Base-by-base conservation (phyloP, 2,888 invertebrate species). In the Tenthredo livida region DNA sequence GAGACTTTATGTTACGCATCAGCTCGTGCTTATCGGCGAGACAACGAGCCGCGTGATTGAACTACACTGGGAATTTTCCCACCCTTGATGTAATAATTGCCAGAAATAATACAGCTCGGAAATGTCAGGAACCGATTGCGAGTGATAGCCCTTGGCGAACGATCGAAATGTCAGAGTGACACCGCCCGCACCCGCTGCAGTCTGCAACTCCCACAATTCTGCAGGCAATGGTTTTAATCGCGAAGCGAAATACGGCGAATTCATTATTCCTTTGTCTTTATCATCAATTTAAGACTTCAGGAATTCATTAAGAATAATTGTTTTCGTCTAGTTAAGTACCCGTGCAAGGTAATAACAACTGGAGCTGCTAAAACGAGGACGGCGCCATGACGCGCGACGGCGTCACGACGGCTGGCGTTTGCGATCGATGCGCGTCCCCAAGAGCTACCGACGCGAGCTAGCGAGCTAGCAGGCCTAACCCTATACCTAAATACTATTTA, bases 371-470 rank as follows among this genome's bases (percentile, higher is more conserved):
- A 43, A 73, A 40, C 43, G 72, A 73, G 72, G 90, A 88, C 50
- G 90, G 86, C 78, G 91, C 72, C 72, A 43, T 43, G 43, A 73
- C 72, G 21, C n/a, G 72, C 9, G 72, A 73, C 88, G 88, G 90
- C 89, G 84, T 91, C 88, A 47, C 91, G 90, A 83, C 89, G 89
- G 85, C 89, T 89, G 65, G 85, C 85, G 47, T 89, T 86, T 72
- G 90, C 88, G 85, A 91, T 88, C 84, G 87, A 87, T 61, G 90
- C 43, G 40, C 89, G 25, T 91, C 89, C 87, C 88, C 91, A 85
- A 85, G 87, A 83, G 86, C 85, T 84, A 86, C 72, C 43, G 5
- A 73, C 43, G 7, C 87, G 86, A 93, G 91, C 61, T 10, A 25
- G 25, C 61, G 21, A 43, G 43, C 43, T 10, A 17, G 33, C 33